phyloP scores from a whole-genome alignment of 2,888 invertebrate genomes.

The Euzetes globulus region DNA sequence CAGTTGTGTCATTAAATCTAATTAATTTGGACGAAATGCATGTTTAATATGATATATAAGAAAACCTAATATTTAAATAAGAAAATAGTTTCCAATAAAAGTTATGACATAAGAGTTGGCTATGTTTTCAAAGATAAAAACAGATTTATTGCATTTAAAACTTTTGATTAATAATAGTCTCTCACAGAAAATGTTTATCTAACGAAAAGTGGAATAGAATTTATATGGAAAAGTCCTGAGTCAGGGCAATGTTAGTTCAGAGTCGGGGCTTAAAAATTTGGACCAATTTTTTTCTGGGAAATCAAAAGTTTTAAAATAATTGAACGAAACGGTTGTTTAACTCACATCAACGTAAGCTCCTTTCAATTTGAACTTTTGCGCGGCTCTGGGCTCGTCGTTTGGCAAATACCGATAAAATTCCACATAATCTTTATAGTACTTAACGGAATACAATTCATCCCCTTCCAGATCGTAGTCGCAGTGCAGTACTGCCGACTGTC shows the following conservation, averaged over 20 bases:
- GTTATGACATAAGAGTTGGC: not conserved
- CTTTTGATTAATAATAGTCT: conserved; percentile 15
- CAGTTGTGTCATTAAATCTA: not conserved
- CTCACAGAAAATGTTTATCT: not conserved
- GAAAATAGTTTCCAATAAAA: not conserved
- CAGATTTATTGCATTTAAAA: conserved; percentile 11
- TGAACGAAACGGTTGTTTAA: not conserved
- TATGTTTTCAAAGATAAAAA: conserved; percentile 13
- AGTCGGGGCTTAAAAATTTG: not conserved
- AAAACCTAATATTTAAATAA: conserved; percentile 15
- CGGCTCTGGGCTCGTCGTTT: conserved; percentile 5
- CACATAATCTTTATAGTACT: conserved; percentile 38
- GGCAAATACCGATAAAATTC: conserved; percentile 37
- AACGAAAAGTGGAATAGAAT: not conserved
- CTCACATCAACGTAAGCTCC: conserved; percentile 38
- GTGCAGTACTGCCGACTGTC: conserved; percentile 24
- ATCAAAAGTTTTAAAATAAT: conserved; percentile 14
- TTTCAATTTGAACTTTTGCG: conserved; percentile 32
- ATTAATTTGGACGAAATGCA: not conserved
- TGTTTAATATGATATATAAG: not conserved
- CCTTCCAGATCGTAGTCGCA: conserved; percentile 38
- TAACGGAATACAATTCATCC: conserved; percentile 36
- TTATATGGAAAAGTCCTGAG: not conserved
- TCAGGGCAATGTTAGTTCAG: not conserved
- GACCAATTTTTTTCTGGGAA: not conserved